Percentiles rank a stretch among this genome's conserved stretches.
Evolutionary conservation across 2,888 invertebrate species (phyloP).

Genomic region (Brachylomia viminalis): DNA sequence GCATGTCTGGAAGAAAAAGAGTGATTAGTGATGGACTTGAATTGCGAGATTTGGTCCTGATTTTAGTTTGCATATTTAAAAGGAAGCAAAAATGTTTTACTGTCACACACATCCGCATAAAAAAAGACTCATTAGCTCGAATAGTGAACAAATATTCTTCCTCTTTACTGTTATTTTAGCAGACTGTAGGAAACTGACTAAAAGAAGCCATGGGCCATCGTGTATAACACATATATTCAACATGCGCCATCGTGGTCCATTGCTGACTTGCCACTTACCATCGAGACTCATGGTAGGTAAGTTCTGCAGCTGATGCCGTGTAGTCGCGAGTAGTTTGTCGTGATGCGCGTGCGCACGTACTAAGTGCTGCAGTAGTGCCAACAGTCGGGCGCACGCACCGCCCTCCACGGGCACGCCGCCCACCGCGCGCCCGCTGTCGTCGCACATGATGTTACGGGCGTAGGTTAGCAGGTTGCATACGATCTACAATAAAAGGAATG

Average conservation of each 20-base stretch:
- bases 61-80: not conserved
- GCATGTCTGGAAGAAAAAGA: constrained; percentile 84
- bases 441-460: constrained; percentile 92
- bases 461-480: constrained; percentile 93
- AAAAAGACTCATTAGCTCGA: not conserved
- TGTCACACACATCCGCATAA: not conserved
- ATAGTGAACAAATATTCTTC: not conserved
- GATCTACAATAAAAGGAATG: constrained; percentile 84
- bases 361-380: constrained; percentile 75
- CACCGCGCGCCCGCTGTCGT: constrained; percentile 88
- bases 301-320: constrained; percentile 78
- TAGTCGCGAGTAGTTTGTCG: constrained; percentile 80
- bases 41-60: not conserved
- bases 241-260: not conserved
- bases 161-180: not conserved
- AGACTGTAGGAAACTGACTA: not conserved
- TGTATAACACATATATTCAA: not conserved
- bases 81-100: not conserved
- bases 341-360: constrained; percentile 73
- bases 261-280: constrained; percentile 68
- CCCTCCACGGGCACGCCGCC: constrained; percentile 80
- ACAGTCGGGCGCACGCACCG: constrained; percentile 76
- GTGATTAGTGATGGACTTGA: not conserved
- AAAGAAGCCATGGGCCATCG: not conserved
- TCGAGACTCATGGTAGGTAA: constrained; percentile 80